Evolutionary conservation across 2,113 vertebrate species (phyloP), one percentile per base, ranked within the genome.

Genomic region (Triplophysa siluroides): DNA sequence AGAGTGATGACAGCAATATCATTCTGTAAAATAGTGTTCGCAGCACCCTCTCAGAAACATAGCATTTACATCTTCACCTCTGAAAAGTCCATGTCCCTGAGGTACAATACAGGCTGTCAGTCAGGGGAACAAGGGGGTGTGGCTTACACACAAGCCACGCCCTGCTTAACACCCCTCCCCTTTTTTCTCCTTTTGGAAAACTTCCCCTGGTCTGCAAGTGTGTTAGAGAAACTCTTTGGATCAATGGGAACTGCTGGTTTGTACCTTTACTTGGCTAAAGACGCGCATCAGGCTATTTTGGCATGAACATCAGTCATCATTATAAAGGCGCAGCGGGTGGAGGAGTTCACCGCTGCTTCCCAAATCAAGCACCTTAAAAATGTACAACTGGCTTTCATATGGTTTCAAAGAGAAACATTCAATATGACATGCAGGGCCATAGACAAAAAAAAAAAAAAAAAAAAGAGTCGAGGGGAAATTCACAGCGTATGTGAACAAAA

Each of bases 41-140:
- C 88, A 92, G 92, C 92, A 94, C 93, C 92, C 92, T 93, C 92
- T 92, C 91, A 90, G 91, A 94, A 93, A 90, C 89, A 85, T 92
- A 80, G 78, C 81, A 77, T 86, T 71, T 89, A 91, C 93, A 93
- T 92, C 94, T 94, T 94, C 93, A 94, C 92, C 94, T 94, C 91
- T 85, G 70, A 84, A 87, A 90, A 90, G 90, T 88, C 94, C 90
- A 91, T 90, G 92, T 98, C 97, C 96, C 97, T 98, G 96, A 98
- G 96, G 95, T 96, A 95, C 94, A 64, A 88, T 89, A 89, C 90
- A 92, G 91, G 89, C 90, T 88, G 88, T 89, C 90, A 90, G 87
- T 90, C 87, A 88, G 83, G 88, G 83, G 78, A 54, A 38, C 33
- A 1, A 69, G 83, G 78, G 78, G 80, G 61, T 18, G 61, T 24